Conservation (phyloP, 2,113 vertebrate species). For the Oceanodroma tethys region DNA sequence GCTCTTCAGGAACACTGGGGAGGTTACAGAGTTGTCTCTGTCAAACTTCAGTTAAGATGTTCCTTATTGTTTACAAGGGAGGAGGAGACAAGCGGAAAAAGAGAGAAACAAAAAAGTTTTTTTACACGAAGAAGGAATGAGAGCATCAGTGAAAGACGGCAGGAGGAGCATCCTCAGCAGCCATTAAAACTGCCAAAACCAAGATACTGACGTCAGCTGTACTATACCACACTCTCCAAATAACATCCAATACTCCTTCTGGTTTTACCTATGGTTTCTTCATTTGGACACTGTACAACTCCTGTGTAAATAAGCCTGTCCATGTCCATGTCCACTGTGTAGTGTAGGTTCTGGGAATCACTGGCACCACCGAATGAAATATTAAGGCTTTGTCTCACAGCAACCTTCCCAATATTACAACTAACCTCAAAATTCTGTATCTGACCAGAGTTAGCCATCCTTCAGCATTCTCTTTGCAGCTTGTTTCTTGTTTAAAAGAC, state of each 20-base stretch:
- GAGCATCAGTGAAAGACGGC: fast-evolving
- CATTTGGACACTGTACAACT: background rate
- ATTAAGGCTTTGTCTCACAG: background rate
- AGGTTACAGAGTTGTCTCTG: background rate
- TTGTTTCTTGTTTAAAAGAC: background rate
- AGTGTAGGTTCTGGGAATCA: background rate
- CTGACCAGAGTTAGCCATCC: background rate
- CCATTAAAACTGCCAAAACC: background rate
- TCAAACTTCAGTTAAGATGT: background rate
- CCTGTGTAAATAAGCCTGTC: background rate
- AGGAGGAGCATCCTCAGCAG: background rate
- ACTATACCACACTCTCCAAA: background rate
- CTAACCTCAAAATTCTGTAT: fast-evolving
- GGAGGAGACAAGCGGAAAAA: background rate
- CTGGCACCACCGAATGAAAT: background rate
- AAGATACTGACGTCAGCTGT: background rate
- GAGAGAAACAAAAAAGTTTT: background rate
- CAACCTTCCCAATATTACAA: background rate
- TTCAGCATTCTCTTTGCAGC: background rate
- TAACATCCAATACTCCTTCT: background rate
- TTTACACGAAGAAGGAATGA: background rate
- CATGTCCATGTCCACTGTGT: background rate
- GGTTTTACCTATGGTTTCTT: background rate
- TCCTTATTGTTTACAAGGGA: background rate
- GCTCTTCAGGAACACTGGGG: background rate